phyloP scores from a whole-genome alignment of 53 echinoderm and acorn worm genomes.

The Zoroaster sp. region DNA sequence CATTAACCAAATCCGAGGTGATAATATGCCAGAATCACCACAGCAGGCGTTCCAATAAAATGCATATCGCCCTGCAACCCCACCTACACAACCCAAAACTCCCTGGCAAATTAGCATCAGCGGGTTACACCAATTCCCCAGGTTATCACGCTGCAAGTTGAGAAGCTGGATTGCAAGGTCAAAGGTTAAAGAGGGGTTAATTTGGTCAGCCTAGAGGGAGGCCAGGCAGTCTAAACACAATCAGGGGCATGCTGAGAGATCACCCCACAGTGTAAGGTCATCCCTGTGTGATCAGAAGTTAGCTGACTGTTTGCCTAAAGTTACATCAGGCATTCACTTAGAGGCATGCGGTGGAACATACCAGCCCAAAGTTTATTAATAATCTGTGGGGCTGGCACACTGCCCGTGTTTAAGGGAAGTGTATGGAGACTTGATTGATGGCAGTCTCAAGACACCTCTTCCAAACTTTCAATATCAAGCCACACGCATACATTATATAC shows the following conservation, averaged over 20 bases:
- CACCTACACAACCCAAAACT: not conserved
- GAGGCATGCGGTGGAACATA: not conserved
- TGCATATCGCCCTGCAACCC: not conserved
- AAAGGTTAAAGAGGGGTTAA: constrained; percentile 56
- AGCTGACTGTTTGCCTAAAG: not conserved
- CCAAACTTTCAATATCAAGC: not conserved
- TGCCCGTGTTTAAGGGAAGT: not conserved
- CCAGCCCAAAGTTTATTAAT: not conserved
- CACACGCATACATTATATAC: not conserved
- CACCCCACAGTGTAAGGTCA: constrained; percentile 39
- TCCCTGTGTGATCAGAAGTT: not conserved
- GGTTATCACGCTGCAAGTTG: not conserved
- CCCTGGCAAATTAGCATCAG: constrained; percentile 5
- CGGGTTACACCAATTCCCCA: not conserved
- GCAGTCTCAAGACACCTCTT: not conserved
- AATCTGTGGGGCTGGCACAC: not conserved
- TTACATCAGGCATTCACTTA: not conserved
- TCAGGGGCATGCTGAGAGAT: constrained; percentile 36
- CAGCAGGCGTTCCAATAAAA: constrained; percentile 8
- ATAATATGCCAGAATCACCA: not conserved
- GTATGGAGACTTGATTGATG: not conserved
- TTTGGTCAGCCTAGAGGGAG: constrained; percentile 34
- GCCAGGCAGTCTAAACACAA: constrained; percentile 52
- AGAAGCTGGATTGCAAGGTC: constrained; percentile 26
- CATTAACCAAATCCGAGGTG: constrained; percentile 26